Base-by-base conservation (phyloP, 2,113 vertebrate genomes). In the Chinchilla lanigera region DNA sequence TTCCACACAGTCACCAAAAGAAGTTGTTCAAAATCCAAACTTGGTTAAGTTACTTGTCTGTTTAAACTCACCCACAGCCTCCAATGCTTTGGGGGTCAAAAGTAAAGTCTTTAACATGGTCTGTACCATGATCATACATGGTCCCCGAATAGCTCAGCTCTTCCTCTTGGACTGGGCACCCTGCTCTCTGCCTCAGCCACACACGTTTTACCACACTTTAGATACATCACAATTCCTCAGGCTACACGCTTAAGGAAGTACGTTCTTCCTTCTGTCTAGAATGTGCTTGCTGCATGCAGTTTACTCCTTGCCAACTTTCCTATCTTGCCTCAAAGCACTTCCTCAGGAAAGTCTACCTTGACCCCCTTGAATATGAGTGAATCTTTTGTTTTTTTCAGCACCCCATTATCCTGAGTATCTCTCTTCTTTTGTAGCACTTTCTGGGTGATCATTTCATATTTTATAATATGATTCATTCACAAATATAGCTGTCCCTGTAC, bases 81-180 rank as follows among this genome's bases (percentile, higher is more conserved):
- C 38, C 19, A 17, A 1, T 60, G 78, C 44, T 86, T 26, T 63
- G 60, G 65, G 80, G 24, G 54, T 60, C 17, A 56, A 82, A 91
- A 89, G 52, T 12, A 54, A 89, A 67, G 65, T 35, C 24, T 3
- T 61, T 60, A 38, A 12, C 12, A 17, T 7, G 26, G n/a, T 3
- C 33, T 67, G 4, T 6, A 67, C 0, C 9, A 73, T 1, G 3
- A 2, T 78, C 30, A 4, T 6, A 4, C 38, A 10, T 50, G 41
- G 6, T 7, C 2, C 3, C 38, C 4, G 0, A 3, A 24, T 0
- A n/a, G 44, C 9, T 56, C n/a, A 14, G 44, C 35, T 9, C 7
- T 50, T 47, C 16, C 12, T 20, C 47, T 87, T 9, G 54, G 33
- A 52, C 1, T 12, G 12, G 12, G 35, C 0, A 4, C 5, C 16